Conservation (phyloP, 2,113 vertebrate species). For the Stegostoma tigrinum region DNA sequence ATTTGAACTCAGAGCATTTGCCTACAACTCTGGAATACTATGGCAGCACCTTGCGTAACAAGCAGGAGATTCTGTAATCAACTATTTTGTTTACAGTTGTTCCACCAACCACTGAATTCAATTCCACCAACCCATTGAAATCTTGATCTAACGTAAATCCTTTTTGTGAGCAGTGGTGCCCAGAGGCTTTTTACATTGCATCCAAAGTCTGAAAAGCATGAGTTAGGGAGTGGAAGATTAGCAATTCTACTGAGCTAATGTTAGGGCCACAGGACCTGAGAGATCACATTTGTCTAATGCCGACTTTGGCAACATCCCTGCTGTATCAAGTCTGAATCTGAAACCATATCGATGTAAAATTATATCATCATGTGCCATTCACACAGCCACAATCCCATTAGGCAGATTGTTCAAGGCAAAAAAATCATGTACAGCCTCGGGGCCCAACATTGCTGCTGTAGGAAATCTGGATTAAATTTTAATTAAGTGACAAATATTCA, state of each 20-base stretch:
- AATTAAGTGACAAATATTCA: slow-evolving; percentile 11
- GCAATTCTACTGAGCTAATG: not conserved
- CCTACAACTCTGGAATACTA: too few species aligned
- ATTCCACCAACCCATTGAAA: not conserved
- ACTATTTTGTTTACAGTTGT: not conserved
- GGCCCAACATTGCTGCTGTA: not conserved
- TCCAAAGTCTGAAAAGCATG: not conserved
- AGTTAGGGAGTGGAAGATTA: not conserved
- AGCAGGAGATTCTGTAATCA: not conserved
- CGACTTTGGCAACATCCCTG: not conserved
- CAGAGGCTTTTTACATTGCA: not conserved
- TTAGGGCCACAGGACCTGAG: not conserved
- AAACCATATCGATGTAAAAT: not conserved
- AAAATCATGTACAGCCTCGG: not conserved
- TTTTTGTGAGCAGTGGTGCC: not conserved
- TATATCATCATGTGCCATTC: not conserved
- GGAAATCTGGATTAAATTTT: slow-evolving; percentile 29
- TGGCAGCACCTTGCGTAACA: not conserved
- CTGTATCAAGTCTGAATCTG: too few species aligned
- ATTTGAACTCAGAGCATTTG: too few species aligned
- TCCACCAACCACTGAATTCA: too few species aligned
- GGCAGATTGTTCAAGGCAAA: not conserved
- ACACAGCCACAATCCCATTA: slow-evolving; percentile 8
- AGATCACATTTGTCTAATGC: too few species aligned
- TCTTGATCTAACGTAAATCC: not conserved